These are phyloP conservation scores for Tyrophagus putrescentiae DNA, from an alignment of 1,140 invertebrate species.

Conservation along the genomic window DNA sequence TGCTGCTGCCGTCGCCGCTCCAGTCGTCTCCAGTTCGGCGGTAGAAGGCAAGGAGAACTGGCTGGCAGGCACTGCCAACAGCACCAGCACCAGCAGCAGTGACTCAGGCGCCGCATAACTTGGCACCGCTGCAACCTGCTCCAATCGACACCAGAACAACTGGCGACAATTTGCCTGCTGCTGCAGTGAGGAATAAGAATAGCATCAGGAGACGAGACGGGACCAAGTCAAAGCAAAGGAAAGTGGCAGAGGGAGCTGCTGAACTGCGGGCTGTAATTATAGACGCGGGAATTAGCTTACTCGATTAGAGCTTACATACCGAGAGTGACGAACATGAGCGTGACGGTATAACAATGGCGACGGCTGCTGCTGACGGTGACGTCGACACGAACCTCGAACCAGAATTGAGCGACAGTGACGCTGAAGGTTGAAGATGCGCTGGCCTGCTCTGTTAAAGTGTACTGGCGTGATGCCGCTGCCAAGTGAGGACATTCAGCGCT, in stretches of 20 bases:
- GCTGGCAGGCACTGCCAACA: neutral
- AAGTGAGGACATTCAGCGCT: too few species aligned
- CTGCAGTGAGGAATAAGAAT: neutral
- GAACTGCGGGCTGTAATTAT: slow-evolving; percentile 4
- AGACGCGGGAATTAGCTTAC: slow-evolving; percentile 2
- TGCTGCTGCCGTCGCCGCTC: too few species aligned
- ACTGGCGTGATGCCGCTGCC: too few species aligned
- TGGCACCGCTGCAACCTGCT: slow-evolving; percentile 14
- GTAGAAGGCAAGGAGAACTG: too few species aligned
- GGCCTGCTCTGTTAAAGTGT: too few species aligned
- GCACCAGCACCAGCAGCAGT: neutral
- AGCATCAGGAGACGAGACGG: too few species aligned
- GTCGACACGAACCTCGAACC: slow-evolving; percentile 5
- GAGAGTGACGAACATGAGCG: neutral
- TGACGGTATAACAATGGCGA: slow-evolving; percentile 11
- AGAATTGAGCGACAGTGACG: neutral
- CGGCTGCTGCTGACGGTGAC: slow-evolving; percentile 4
- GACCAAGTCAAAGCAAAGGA: neutral
- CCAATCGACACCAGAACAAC: neutral
- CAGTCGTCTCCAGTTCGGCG: too few species aligned
- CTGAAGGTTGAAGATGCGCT: too few species aligned
- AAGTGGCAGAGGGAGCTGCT: too few species aligned
- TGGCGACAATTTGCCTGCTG: too few species aligned
- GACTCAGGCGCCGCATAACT: neutral
- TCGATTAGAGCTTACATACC: slow-evolving; percentile 9